Percentiles rank a stretch among this genome's conserved stretches.
These are phyloP conservation scores for Elegia similella DNA, from an alignment of 2,888 invertebrate genomes.

Conservation along the genomic window DNA sequence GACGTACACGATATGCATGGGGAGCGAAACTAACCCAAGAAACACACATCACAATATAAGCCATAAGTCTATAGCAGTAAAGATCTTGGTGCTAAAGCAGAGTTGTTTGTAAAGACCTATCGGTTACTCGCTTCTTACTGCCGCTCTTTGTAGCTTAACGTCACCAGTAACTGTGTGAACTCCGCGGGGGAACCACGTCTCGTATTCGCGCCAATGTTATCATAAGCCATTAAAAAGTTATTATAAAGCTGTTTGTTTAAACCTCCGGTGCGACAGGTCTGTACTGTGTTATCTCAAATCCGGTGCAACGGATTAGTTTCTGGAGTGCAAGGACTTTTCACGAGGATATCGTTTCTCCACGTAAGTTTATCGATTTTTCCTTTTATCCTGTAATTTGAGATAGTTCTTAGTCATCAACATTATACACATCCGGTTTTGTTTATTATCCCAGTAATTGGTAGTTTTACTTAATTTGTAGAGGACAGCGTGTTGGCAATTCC, in stretches of 20 bases:
- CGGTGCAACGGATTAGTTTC: slow-evolving; percentile 19
- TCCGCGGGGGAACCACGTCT: slow-evolving; percentile 40
- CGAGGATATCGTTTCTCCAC: slow-evolving; percentile 45
- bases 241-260: slow-evolving; percentile 37
- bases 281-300: slow-evolving; percentile 38
- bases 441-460: slow-evolving; percentile 18
- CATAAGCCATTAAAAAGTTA: slow-evolving; percentile 41
- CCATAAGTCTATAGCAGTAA: slow-evolving; percentile 15
- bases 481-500: slow-evolving; percentile 62
- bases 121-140: slow-evolving; percentile 35
- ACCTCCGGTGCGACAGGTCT: slow-evolving; percentile 39
- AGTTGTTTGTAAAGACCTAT: slow-evolving; percentile 35
- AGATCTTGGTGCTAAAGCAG: slow-evolving; percentile 23
- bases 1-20: slow-evolving; percentile 63
- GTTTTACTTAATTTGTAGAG: slow-evolving; percentile 34
- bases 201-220: slow-evolving; percentile 31
- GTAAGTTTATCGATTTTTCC: slow-evolving; percentile 55
- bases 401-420: background rate
- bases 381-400: slow-evolving; percentile 27
- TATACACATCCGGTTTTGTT: background rate
- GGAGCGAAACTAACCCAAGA: slow-evolving; percentile 41
- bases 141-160: slow-evolving; percentile 51
- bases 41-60: slow-evolving; percentile 26
- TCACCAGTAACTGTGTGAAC: slow-evolving; percentile 54
- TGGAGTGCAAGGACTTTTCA: slow-evolving; percentile 37